Evolutionary conservation across 2,113 vertebrate genomes (phyloP).

Genomic region (Prolemur simus): DNA sequence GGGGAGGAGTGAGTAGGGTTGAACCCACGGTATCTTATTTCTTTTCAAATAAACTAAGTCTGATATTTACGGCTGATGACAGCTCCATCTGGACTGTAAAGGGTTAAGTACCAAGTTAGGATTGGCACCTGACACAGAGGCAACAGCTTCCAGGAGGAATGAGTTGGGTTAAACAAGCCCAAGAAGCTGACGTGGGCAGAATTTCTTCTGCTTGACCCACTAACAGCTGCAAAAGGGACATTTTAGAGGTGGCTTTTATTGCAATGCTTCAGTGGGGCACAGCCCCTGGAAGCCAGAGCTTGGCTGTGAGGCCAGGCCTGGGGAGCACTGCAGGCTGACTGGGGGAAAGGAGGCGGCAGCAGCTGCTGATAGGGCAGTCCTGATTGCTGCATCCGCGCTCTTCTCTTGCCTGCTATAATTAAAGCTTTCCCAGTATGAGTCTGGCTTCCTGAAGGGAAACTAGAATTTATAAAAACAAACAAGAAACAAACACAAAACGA

Average conservation of each 20-base stretch:
- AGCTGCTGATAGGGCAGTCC: conserved; percentile 39
- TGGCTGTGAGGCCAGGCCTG: conserved; percentile 60
- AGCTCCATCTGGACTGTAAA: neutral
- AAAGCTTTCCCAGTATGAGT: conserved; percentile 58
- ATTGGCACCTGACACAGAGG: conserved; percentile 44
- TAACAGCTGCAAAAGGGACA: conserved; percentile 55
- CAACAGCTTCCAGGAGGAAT: conserved; percentile 64
- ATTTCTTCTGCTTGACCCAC: conserved; percentile 72
- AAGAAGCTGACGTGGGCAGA: conserved; percentile 65
- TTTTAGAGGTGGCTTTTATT: conserved; percentile 54
- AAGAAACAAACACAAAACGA: conserved; percentile 36
- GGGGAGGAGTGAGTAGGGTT: fast-evolving
- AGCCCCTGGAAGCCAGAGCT: conserved; percentile 51
- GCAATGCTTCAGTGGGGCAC: conserved; percentile 56
- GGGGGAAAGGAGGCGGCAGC: neutral
- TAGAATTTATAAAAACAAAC: conserved; percentile 54
- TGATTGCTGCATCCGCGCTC: conserved; percentile 23
- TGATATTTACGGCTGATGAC: neutral
- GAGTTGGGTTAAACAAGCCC: conserved; percentile 67
- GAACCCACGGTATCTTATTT: neutral
- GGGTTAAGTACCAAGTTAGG: conserved; percentile 43
- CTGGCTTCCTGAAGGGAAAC: conserved; percentile 69
- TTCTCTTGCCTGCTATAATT: conserved; percentile 59
- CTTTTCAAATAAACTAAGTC: conserved; percentile 37
- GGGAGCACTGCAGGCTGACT: neutral